Evolutionary conservation across 2,888 invertebrate genomes (phyloP).

Genomic region (Melinaea marsaeus): DNA sequence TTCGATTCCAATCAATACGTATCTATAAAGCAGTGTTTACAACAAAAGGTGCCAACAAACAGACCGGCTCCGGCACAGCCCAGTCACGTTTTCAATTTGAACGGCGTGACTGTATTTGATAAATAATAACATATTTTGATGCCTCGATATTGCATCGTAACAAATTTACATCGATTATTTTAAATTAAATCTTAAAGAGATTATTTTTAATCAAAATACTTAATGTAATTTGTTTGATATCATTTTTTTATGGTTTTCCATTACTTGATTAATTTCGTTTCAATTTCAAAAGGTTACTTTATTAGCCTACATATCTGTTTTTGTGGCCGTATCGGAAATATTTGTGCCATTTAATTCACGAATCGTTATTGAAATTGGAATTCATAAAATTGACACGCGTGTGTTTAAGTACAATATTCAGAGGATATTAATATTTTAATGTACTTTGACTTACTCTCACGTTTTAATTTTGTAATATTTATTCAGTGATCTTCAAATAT

Average conservation of each 20-base stretch:
- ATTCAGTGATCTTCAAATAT: too few species aligned
- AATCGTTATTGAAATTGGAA: slow-evolving; percentile 21
- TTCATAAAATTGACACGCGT: slow-evolving; percentile 20
- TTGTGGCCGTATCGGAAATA: slow-evolving; percentile 16
- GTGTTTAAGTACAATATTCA: slow-evolving; percentile 18
- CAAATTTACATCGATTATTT: too few species aligned
- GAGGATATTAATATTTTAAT: not conserved
- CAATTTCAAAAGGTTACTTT: too few species aligned
- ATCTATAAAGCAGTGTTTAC: slow-evolving; percentile 28
- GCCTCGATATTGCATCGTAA: slow-evolving; percentile 13
- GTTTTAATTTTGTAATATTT: too few species aligned
- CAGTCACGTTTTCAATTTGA: slow-evolving; percentile 39
- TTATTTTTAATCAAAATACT: too few species aligned
- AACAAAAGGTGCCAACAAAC: slow-evolving; percentile 9
- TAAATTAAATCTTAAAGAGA: too few species aligned
- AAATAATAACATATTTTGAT: slow-evolving; percentile 34
- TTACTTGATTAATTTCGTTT: too few species aligned
- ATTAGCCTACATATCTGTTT: not conserved
- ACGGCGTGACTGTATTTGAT: slow-evolving; percentile 27
- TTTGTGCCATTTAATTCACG: slow-evolving; percentile 21
- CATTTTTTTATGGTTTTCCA: too few species aligned
- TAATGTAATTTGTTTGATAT: too few species aligned
- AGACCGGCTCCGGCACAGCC: slow-evolving; percentile 15
- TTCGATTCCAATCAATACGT: slow-evolving; percentile 21
- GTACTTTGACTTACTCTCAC: too few species aligned